These are phyloP conservation scores for Spodoptera littoralis DNA, from an alignment of 2,888 invertebrate genomes.

Conservation along the genomic window DNA sequence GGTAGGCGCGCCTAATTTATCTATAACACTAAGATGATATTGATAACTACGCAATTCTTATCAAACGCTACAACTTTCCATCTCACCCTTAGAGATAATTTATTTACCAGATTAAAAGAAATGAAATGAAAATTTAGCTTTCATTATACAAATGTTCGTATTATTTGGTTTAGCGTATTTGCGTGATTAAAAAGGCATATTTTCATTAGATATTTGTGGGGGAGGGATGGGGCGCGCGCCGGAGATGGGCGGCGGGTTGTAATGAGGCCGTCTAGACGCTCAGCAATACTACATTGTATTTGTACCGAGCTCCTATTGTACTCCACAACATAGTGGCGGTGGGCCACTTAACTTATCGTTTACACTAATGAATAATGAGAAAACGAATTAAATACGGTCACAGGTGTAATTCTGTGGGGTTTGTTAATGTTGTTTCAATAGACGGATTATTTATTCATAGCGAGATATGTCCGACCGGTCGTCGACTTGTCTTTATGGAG, in stretches of 20 bases:
- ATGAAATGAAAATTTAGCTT: conserved; percentile 27
- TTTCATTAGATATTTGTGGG: conserved; percentile 75
- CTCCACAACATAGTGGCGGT: conserved; percentile 48
- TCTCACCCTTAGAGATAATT: conserved; percentile 42
- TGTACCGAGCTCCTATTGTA: conserved; percentile 75
- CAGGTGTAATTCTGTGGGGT: conserved; percentile 27
- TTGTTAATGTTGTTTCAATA: conserved; percentile 34
- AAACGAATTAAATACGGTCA: conserved; percentile 23
- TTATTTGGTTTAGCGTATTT: conserved; percentile 40
- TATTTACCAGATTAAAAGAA: conserved; percentile 44
- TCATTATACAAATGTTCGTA: conserved; percentile 36
- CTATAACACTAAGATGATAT: conserved; percentile 41
- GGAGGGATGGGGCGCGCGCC: conserved; percentile 54
- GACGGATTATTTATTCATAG: conserved; percentile 40
- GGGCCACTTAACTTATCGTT: conserved; percentile 67
- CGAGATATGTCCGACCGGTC: conserved; percentile 50
- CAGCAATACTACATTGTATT: conserved; percentile 74
- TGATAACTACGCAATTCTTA: conserved; percentile 39
- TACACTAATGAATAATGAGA: conserved; percentile 67
- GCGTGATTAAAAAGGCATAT: conserved; percentile 74
- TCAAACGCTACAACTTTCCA: conserved; percentile 36
- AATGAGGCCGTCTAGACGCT: conserved; percentile 85
- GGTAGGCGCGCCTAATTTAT: conserved; percentile 46
- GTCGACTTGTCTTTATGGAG: conserved; percentile 48
- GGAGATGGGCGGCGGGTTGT: conserved; percentile 63